Evolutionary conservation across 2,797 vertebrate genomes (phyloP).

Genomic region (Arremon brunneinucha): DNA sequence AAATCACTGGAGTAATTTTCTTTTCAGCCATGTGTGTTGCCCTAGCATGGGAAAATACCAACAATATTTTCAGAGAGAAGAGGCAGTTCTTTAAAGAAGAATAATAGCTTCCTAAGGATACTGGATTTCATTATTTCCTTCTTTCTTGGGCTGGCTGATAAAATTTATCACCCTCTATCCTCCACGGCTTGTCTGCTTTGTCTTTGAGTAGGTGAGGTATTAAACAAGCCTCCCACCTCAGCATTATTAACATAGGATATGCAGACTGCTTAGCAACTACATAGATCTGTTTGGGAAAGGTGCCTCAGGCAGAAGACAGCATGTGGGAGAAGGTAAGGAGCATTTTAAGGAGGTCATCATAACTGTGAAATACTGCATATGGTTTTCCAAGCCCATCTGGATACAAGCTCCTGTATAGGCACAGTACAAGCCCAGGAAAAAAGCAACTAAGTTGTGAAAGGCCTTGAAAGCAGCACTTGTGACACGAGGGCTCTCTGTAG

Average conservation of each 20-base stretch:
- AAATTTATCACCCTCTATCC: neutral
- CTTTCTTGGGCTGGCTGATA: neutral
- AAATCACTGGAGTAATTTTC: constrained; percentile 10
- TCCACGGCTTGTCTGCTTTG: neutral
- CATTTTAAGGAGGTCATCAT: constrained; percentile 5
- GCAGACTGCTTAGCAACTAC: neutral
- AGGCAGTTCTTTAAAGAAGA: neutral
- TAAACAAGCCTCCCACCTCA: neutral
- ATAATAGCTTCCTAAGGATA: neutral
- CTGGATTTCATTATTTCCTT: neutral
- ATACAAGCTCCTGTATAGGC: neutral
- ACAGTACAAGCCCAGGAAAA: neutral
- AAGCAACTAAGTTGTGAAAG: neutral
- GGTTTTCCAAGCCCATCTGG: neutral
- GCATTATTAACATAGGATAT: neutral
- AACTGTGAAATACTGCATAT: neutral
- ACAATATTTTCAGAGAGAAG: neutral
- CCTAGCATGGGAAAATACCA: neutral
- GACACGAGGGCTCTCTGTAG: neutral
- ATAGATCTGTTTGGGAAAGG: constrained; percentile 5
- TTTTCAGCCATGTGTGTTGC: neutral
- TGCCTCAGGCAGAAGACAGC: constrained; percentile 9
- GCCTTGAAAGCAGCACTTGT: neutral
- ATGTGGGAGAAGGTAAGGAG: constrained; percentile 8
- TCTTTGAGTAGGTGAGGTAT: neutral